Percentiles rank a stretch among this genome's conserved stretches.
phyloP scores from a whole-genome alignment of 2,888 invertebrate genomes.

The Desoria tigrina region DNA sequence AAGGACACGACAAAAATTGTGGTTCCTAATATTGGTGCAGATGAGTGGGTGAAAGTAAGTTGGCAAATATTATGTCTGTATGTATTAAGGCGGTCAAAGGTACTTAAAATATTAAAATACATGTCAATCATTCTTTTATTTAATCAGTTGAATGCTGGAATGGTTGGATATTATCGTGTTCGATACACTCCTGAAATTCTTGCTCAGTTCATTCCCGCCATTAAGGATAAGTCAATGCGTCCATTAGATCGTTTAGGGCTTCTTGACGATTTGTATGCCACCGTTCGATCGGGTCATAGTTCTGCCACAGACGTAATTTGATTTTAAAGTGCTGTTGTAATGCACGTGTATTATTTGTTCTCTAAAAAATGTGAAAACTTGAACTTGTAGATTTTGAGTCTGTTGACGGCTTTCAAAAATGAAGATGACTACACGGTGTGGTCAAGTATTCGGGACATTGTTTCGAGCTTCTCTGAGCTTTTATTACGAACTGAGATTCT shows the following conservation, averaged over 20 bases:
- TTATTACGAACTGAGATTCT: slow-evolving; percentile 77
- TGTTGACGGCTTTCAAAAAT: slow-evolving; percentile 78
- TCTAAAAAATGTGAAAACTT: too few relatives aligned
- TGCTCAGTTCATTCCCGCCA: slow-evolving; percentile 73
- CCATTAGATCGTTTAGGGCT: slow-evolving; percentile 86
- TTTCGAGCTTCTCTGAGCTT: slow-evolving; percentile 72
- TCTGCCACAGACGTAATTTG: slow-evolving; percentile 67
- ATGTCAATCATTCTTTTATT: slow-evolving; percentile 2
- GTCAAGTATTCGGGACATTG: slow-evolving; percentile 76
- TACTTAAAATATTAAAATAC: neutral
- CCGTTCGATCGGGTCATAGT: slow-evolving; percentile 78
- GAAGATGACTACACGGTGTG: slow-evolving; percentile 93
- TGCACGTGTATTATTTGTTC: neutral
- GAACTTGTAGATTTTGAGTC: slow-evolving; percentile 61
- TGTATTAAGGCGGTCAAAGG: neutral
- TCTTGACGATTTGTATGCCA: slow-evolving; percentile 87
- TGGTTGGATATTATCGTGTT: slow-evolving; percentile 88
- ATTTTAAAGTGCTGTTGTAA: neutral
- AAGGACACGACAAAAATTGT: slow-evolving; percentile 55
- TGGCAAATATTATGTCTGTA: too few relatives aligned
- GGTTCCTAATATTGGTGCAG: slow-evolving; percentile 69
- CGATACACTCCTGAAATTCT: slow-evolving; percentile 76
- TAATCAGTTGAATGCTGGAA: slow-evolving; percentile 70
- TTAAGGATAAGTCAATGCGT: slow-evolving; percentile 74
- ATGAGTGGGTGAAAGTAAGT: slow-evolving; percentile 79